A percentile compares a stretch with the other conserved stretches of the same genome.
phyloP scores from a whole-genome alignment of 1,140 invertebrate species.

The Drosophila baimaii region DNA sequence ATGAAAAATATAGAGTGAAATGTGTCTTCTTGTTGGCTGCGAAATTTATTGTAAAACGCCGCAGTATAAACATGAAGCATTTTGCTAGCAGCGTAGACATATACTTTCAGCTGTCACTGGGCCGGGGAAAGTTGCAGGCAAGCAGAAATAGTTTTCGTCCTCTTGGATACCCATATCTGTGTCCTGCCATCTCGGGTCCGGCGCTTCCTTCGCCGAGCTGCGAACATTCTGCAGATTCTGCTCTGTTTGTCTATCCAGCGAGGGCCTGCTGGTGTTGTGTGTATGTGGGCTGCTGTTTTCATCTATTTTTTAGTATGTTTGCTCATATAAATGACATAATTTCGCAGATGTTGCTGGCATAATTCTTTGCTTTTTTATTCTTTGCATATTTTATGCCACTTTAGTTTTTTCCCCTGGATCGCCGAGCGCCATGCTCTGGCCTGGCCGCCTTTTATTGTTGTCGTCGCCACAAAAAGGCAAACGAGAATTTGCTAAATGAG shows the following conservation, averaged over 20 bases:
- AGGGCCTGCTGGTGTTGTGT: slow-evolving; percentile 7
- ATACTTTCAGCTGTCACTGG: slow-evolving; percentile 63
- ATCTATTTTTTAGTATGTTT: slow-evolving; percentile 80
- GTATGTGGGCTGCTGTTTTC: slow-evolving; percentile 57
- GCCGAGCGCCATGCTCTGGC: not conserved
- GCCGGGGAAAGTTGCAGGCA: slow-evolving; percentile 24
- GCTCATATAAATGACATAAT: slow-evolving; percentile 83
- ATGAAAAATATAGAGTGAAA: slow-evolving; percentile 47
- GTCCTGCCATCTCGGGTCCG: slow-evolving; percentile 20
- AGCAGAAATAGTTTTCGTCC: slow-evolving; percentile 55
- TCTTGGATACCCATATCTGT: slow-evolving; percentile 46
- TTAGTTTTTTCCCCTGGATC: slow-evolving; percentile 48
- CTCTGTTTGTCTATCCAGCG: slow-evolving; percentile 68
- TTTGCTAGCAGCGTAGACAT: slow-evolving; percentile 48
- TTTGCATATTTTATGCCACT: slow-evolving; percentile 77
- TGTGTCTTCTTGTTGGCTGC: slow-evolving; percentile 53
- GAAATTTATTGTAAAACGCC: slow-evolving; percentile 76
- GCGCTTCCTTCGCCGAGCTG: slow-evolving; percentile 48
- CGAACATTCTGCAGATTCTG: slow-evolving; percentile 61
- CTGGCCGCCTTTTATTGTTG: slow-evolving; percentile 31
- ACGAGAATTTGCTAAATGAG: slow-evolving; percentile 78
- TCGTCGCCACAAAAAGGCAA: slow-evolving; percentile 63
- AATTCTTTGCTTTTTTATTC: slow-evolving; percentile 53
- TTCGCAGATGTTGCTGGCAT: slow-evolving; percentile 71
- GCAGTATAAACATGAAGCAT: slow-evolving; percentile 72